Percentiles rank a stretch among this genome's conserved stretches.
Conservation (phyloP, 2,888 invertebrate genomes). For the Hirtodrosophila confusa region DNA sequence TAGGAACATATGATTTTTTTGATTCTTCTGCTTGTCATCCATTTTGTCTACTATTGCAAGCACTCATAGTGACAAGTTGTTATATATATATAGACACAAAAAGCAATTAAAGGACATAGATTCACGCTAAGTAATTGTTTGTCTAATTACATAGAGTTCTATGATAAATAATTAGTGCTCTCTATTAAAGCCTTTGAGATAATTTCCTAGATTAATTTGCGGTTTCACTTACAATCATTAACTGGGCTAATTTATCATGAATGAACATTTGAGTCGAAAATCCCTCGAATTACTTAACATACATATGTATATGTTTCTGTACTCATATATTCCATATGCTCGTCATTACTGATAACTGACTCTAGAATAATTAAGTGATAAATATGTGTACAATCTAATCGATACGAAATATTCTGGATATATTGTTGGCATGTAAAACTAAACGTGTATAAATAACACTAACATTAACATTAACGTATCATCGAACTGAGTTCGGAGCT, state of each 20-base stretch:
- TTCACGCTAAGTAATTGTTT: slow-evolving; percentile 32
- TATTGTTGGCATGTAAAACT: too few species aligned
- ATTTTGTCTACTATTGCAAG: slow-evolving; percentile 12
- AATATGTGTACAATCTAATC: too few species aligned
- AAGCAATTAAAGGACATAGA: slow-evolving; percentile 3
- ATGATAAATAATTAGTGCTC: slow-evolving; percentile 23
- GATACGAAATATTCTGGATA: too few species aligned
- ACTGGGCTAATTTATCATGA: slow-evolving; percentile 6
- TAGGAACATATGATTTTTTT: slow-evolving; percentile 29
- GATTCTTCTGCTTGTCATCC: slow-evolving; percentile 19
- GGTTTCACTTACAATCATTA: slow-evolving; percentile 21
- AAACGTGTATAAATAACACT: too few species aligned
- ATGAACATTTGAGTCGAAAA: slow-evolving; percentile 2
- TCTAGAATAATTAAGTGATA: too few species aligned
- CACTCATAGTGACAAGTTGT: background rate
- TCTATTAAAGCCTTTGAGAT: slow-evolving; percentile 19
- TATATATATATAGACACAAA: too few species aligned
- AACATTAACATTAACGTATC: too few species aligned
- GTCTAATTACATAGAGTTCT: slow-evolving; percentile 14
- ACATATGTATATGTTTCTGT: too few species aligned
- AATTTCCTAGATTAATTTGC: slow-evolving; percentile 35
- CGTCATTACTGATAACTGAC: too few species aligned
- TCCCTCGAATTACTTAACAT: background rate
- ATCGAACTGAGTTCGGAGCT: too few species aligned
- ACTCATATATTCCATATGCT: too few species aligned